A percentile compares a stretch with the other conserved stretches of the same genome.
Evolutionary conservation across 2,113 vertebrate species (phyloP).

Genomic region (Hippocampus barbouri): DNA sequence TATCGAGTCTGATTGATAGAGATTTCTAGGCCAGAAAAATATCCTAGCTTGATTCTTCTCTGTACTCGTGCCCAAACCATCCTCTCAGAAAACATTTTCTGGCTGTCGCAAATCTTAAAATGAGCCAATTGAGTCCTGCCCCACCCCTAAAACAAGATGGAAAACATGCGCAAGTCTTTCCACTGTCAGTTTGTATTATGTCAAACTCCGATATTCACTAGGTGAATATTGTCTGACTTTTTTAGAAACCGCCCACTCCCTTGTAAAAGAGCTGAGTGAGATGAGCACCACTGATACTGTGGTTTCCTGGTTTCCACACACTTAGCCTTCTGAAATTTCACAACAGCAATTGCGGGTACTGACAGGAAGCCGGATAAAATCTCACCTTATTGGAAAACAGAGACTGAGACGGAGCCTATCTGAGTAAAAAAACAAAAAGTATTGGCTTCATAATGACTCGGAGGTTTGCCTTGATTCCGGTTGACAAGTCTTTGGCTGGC

Average conservation of each 20-base stretch:
- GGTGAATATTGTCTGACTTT: constrained; percentile 67
- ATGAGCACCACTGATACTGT: constrained; percentile 66
- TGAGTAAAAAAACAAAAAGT: constrained; percentile 39
- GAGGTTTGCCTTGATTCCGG: constrained; percentile 59
- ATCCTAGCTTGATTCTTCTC: constrained; percentile 32
- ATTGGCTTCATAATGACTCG: constrained; percentile 45
- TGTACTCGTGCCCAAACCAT: constrained; percentile 29
- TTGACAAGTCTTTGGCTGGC: constrained; percentile 48
- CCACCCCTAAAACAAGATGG: constrained; percentile 35
- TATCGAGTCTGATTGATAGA: constrained; percentile 50
- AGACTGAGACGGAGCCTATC: constrained; percentile 27
- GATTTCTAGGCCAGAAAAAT: constrained; percentile 48
- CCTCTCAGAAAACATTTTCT: constrained; percentile 28
- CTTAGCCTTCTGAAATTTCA: constrained; percentile 73
- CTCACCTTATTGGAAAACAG: constrained; percentile 64
- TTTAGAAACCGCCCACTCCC: constrained; percentile 61
- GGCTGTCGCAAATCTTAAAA: constrained; percentile 43
- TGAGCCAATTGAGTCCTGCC: constrained; percentile 27
- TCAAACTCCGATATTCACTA: constrained; percentile 56
- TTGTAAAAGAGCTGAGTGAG: constrained; percentile 64
- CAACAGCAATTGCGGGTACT: constrained; percentile 67
- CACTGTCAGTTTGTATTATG: constrained; percentile 63
- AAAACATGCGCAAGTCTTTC: constrained; percentile 53
- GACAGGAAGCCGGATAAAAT: constrained; percentile 67
- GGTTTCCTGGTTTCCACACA: constrained; percentile 73